These are phyloP conservation scores for Brachionus asplanchnoidis DNA, from an alignment of 1,140 invertebrate genomes.

Conservation along the genomic window DNA sequence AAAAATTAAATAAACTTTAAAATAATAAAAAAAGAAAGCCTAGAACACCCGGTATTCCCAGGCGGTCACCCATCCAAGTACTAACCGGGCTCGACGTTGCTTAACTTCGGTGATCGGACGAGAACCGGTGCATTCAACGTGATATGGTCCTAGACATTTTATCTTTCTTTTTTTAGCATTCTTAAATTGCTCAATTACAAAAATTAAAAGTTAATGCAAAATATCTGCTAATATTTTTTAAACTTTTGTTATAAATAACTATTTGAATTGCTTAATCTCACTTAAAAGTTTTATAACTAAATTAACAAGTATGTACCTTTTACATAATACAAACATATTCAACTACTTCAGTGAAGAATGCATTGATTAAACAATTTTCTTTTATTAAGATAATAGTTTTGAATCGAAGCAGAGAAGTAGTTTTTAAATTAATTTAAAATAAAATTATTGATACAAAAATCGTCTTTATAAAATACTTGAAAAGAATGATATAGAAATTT, in stretches of 20 bases:
- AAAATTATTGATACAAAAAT: too few relatives aligned
- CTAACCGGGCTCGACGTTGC: too few relatives aligned
- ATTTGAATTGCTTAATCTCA: not conserved
- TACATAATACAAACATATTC: not conserved
- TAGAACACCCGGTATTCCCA: too few relatives aligned
- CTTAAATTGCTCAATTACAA: too few relatives aligned
- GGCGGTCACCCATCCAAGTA: too few relatives aligned
- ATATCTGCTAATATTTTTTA: not conserved
- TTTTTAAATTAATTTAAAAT: not conserved
- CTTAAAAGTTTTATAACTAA: not conserved
- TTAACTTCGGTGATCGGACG: too few relatives aligned
- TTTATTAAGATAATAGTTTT: not conserved
- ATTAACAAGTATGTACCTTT: not conserved
- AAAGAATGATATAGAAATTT: too few relatives aligned
- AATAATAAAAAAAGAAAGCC: too few relatives aligned
- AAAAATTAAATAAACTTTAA: too few relatives aligned
- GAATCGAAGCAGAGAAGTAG: conserved; percentile 12
- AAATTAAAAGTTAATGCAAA: not conserved
- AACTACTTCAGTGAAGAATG: not conserved
- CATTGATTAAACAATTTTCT: not conserved
- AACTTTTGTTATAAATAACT: not conserved
- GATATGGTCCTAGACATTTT: too few relatives aligned
- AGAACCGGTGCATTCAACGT: too few relatives aligned
- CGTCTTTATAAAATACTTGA: not conserved
- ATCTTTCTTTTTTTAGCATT: too few relatives aligned